Evolutionary conservation across 1,140 invertebrate species (phyloP).

Genomic region (Stegodyphus dumicola): DNA sequence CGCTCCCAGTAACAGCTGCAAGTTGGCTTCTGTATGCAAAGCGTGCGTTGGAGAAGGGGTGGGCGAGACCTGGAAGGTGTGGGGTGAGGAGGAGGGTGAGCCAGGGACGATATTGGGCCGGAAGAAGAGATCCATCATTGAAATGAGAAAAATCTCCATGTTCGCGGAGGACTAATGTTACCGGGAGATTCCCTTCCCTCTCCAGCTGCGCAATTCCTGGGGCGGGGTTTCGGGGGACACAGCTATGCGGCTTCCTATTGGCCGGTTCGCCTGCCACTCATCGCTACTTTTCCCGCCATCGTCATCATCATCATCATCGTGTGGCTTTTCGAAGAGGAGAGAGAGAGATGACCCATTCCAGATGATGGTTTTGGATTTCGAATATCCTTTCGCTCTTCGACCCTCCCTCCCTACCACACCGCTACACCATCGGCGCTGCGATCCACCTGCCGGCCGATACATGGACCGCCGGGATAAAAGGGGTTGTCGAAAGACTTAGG

Average conservation of each 20-base stretch:
- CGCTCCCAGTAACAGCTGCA: constrained; percentile 28
- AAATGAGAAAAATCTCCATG: constrained; percentile 61
- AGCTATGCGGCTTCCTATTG: constrained; percentile 28
- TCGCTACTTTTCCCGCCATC: constrained; percentile 20
- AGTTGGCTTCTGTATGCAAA: constrained; percentile 45
- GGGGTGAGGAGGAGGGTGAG: not conserved
- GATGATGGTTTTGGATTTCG: constrained; percentile 34
- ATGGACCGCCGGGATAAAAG: constrained; percentile 12
- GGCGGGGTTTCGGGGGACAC: constrained; percentile 19
- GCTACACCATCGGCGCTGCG: not conserved
- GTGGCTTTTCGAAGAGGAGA: constrained; percentile 8
- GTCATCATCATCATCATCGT: constrained; percentile 49
- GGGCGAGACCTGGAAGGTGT: not conserved
- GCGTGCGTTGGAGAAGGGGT: constrained; percentile 9
- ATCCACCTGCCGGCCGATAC: constrained; percentile 10
- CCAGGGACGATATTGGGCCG: constrained; percentile 51
- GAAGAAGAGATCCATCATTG: constrained; percentile 59
- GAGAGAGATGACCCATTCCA: constrained; percentile 36
- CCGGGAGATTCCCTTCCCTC: constrained; percentile 24
- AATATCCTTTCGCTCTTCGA: not conserved
- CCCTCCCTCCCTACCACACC: not conserved
- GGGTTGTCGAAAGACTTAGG: not conserved
- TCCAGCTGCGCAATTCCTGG: constrained; percentile 51
- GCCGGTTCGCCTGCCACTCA: constrained; percentile 37
- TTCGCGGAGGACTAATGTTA: constrained; percentile 55